Evolutionary conservation across 2,888 invertebrate species (phyloP).

Genomic region (Pocota personata): DNA sequence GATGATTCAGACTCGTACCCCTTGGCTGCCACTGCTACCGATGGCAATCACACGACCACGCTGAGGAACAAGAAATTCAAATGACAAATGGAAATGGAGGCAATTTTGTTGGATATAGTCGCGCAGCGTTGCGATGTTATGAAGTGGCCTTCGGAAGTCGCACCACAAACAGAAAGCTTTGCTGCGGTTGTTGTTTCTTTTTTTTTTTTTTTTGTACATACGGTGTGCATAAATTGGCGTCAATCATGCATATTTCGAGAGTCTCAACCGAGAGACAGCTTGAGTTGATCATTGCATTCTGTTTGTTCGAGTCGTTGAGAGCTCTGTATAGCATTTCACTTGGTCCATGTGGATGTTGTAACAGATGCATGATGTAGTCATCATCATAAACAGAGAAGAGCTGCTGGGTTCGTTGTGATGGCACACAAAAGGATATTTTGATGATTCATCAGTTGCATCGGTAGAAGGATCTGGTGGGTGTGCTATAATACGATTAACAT

Average conservation of each 20-base stretch:
- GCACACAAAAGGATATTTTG: conserved; percentile 40
- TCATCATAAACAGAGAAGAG: not conserved
- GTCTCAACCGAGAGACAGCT: conserved; percentile 16
- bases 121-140: conserved; percentile 40
- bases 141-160: conserved; percentile 55
- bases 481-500: conserved; percentile 3
- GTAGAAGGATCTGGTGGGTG: conserved; percentile 25
- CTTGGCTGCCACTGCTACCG: not conserved
- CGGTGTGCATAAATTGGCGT: conserved; percentile 42
- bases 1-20: conserved; percentile 51
- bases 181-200: not conserved
- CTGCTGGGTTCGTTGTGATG: not conserved
- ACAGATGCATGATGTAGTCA: not conserved
- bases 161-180: conserved; percentile 31
- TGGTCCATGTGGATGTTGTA: conserved; percentile 2
- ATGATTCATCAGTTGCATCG: conserved; percentile 40
- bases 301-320: not conserved
- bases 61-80: conserved; percentile 29
- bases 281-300: not conserved
- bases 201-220: not conserved
- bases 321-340: conserved; percentile 7
- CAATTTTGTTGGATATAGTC: conserved; percentile 18
- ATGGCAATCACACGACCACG: not conserved
- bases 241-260: conserved; percentile 16
- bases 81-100: conserved; percentile 51